Percentiles rank a stretch among this genome's conserved stretches.
These are phyloP conservation scores for Philopedon plagiatum DNA, from an alignment of 2,888 invertebrate genomes.

Conservation along the genomic window DNA sequence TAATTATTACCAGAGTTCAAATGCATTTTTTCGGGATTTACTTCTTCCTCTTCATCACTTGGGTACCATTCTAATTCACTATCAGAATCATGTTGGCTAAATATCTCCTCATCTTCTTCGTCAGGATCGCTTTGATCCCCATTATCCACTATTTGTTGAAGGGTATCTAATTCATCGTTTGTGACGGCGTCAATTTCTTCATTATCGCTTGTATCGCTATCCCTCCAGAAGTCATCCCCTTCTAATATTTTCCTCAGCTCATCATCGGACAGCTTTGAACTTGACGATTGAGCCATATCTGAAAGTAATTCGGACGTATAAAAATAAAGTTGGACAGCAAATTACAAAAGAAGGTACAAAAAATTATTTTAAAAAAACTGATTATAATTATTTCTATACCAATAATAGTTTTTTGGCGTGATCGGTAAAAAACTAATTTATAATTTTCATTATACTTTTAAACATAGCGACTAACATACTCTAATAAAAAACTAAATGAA, in stretches of 20 bases:
- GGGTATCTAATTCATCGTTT: not conserved
- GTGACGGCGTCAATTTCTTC: not conserved
- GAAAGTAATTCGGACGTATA: no score
- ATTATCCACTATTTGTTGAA: not conserved
- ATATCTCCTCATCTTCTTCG: not conserved
- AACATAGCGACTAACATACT: no score
- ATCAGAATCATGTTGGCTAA: conserved; percentile 4
- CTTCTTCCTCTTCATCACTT: not conserved
- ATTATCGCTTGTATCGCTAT: not conserved
- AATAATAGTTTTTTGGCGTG: no score
- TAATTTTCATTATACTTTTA: no score
- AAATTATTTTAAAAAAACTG: no score
- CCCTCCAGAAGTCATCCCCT: not conserved
- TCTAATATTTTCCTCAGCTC: not conserved
- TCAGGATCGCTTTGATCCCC: not conserved
- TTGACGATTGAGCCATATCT: no score
- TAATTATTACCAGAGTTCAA: not conserved
- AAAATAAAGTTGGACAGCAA: no score
- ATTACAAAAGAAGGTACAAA: no score
- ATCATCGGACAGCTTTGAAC: not conserved
- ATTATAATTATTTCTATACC: no score
- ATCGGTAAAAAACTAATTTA: no score
- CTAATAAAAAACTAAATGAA: no score
- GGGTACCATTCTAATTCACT: not conserved
- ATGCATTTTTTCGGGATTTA: not conserved